Evolutionary conservation across 2,113 vertebrate species (phyloP).

Genomic region (Caracal caracal): DNA sequence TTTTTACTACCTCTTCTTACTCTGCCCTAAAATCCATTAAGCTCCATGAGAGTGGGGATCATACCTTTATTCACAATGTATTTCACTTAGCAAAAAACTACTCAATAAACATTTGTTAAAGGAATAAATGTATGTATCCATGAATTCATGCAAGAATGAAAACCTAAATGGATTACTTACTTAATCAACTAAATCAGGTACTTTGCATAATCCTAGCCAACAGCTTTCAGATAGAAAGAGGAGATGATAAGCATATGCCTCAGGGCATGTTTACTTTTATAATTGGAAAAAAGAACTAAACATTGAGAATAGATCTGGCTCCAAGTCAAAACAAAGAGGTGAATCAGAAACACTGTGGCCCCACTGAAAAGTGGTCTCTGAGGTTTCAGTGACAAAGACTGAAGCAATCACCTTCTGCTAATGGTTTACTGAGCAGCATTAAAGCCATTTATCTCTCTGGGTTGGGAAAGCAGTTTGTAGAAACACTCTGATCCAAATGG

Average conservation of each 20-base stretch:
- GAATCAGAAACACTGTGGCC: not conserved
- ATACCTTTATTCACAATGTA: conserved; percentile 12
- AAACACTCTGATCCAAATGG: not conserved
- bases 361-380: not conserved
- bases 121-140: not conserved
- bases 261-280: not conserved
- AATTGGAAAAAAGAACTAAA: not conserved
- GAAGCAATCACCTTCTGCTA: not conserved
- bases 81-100: not conserved
- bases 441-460: not conserved
- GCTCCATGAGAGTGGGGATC: not conserved
- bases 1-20: not conserved
- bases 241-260: not conserved
- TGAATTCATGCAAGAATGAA: not conserved
- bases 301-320: not conserved
- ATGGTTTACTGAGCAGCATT: not conserved
- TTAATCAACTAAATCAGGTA: not conserved
- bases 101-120: conserved; percentile 18
- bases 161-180: not conserved
- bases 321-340: not conserved
- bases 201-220: conserved; percentile 3
- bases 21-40: not conserved
- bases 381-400: not conserved
- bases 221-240: not conserved
- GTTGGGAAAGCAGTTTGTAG: not conserved